These are phyloP conservation scores for Halcyon senegalensis DNA, from an alignment of 2,113 vertebrate genomes.

Conservation along the genomic window DNA sequence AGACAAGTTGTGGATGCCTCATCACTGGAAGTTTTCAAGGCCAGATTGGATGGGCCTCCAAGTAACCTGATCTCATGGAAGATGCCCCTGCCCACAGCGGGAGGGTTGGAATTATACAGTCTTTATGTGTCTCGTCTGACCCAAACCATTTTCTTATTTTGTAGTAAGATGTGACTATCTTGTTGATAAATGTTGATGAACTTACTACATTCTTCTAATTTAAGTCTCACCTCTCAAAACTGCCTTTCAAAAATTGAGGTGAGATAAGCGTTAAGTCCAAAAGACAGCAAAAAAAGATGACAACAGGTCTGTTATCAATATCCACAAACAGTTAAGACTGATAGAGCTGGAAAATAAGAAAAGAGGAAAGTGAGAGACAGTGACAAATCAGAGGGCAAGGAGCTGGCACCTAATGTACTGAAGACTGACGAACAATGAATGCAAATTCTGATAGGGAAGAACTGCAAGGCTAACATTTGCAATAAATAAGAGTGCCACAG, in stretches of 20 bases:
- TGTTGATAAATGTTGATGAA: not conserved
- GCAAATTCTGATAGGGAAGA: not conserved
- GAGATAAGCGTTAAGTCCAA: not conserved
- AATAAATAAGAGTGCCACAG: not conserved
- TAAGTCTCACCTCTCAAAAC: not conserved
- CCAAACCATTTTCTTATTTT: not conserved
- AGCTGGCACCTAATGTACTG: not conserved
- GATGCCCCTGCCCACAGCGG: not conserved
- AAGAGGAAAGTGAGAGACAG: not conserved
- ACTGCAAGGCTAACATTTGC: not conserved
- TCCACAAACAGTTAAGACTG: not conserved
- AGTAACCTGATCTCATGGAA: not conserved
- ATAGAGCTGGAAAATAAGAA: not conserved
- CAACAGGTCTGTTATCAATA: not conserved
- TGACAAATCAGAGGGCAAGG: not conserved
- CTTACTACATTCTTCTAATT: not conserved
- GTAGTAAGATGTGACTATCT: not conserved
- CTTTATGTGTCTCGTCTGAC: rapidly evolving
- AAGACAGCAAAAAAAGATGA: not conserved
- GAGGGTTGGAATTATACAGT: not conserved
- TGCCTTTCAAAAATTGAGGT: not conserved
- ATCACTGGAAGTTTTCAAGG: not conserved
- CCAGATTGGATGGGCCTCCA: not conserved
- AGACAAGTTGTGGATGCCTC: not conserved
- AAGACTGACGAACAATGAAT: not conserved